Conservation (phyloP, 2,888 invertebrate species). For the Eupithecia vulgata region DNA sequence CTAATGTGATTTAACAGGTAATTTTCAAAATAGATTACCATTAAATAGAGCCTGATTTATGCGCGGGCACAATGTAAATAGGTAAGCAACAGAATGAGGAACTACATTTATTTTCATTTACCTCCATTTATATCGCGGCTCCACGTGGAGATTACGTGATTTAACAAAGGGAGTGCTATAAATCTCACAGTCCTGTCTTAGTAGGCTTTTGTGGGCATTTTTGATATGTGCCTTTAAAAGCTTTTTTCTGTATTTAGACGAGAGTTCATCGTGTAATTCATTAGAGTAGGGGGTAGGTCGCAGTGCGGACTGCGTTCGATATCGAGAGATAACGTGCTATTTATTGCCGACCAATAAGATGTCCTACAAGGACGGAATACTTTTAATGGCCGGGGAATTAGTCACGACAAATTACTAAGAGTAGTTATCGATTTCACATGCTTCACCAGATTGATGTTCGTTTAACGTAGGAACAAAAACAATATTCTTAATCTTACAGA, state of each 20-base stretch:
- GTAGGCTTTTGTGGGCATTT: slow-evolving; percentile 84
- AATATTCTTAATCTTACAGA: neutral
- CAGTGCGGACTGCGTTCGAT: slow-evolving; percentile 76
- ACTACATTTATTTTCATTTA: slow-evolving; percentile 84
- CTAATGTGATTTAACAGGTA: slow-evolving; percentile 84
- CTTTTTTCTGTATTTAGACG: slow-evolving; percentile 85
- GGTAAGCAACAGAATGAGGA: slow-evolving; percentile 81
- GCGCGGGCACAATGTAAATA: slow-evolving; percentile 76
- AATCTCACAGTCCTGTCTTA: slow-evolving; percentile 82
- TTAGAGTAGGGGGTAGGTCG: slow-evolving; percentile 80
- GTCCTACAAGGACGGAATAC: slow-evolving; percentile 73
- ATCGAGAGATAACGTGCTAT: slow-evolving; percentile 80
- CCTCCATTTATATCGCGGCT: slow-evolving; percentile 82
- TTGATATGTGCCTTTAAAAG: slow-evolving; percentile 85
- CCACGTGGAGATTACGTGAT: slow-evolving; percentile 84
- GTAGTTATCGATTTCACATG: slow-evolving; percentile 11
- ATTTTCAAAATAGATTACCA: slow-evolving; percentile 80
- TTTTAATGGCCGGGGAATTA: slow-evolving; percentile 76
- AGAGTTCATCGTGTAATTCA: slow-evolving; percentile 84
- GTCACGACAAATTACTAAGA: slow-evolving; percentile 66
- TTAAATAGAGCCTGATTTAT: slow-evolving; percentile 78
- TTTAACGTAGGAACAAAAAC: neutral
- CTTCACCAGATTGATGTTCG: slow-evolving; percentile 4
- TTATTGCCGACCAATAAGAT: slow-evolving; percentile 78
- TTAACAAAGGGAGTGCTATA: slow-evolving; percentile 82